Percentiles rank a stretch among this genome's conserved stretches.
Conservation (phyloP, 2,113 vertebrate species). For the Vulpes vulpes region DNA sequence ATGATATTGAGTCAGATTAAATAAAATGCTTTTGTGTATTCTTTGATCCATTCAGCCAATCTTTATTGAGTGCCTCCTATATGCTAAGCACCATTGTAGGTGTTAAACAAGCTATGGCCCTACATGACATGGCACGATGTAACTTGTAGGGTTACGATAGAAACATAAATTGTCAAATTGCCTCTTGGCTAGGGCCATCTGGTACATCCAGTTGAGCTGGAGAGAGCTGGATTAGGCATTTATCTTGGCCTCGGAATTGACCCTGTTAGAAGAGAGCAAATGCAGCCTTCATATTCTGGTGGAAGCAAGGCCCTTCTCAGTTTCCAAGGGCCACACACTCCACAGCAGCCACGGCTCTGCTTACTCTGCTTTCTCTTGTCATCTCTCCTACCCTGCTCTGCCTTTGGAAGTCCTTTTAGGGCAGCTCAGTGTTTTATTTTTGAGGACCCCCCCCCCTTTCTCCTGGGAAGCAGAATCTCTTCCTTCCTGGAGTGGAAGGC, state of each 20-base stretch:
- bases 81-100: not conserved
- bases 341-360: accelerated
- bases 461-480: no score
- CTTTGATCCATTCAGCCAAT: not conserved
- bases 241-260: accelerated
- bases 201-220: not conserved
- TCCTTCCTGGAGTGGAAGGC: accelerated
- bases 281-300: accelerated
- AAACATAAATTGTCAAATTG: not conserved
- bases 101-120: accelerated
- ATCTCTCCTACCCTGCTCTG: accelerated
- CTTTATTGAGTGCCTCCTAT: accelerated
- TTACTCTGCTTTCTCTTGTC: accelerated
- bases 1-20: accelerated
- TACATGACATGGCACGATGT: accelerated
- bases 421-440: not conserved
- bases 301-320: not conserved
- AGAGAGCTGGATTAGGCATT: not conserved
- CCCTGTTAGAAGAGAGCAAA: not conserved
- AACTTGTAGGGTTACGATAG: accelerated
- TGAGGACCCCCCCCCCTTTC: not conserved
- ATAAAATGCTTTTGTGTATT: accelerated
- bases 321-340: accelerated
- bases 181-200: not conserved
- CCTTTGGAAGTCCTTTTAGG: not conserved